Percentiles rank a stretch among this genome's conserved stretches.
These are phyloP conservation scores for Papilio aristodemus DNA, from an alignment of 1,140 invertebrate genomes.

Conservation along the genomic window DNA sequence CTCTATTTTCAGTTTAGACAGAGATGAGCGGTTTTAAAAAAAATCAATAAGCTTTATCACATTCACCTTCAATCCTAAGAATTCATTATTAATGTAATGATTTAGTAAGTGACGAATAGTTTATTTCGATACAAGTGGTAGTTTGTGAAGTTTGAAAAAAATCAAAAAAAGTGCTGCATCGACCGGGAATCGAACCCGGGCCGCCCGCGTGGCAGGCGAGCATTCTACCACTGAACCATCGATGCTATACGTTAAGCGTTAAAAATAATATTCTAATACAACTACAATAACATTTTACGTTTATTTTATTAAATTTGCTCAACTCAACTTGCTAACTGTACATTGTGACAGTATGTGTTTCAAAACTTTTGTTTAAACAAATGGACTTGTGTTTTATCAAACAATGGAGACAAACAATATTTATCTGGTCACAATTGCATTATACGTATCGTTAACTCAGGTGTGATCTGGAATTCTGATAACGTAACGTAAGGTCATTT, in stretches of 20 bases:
- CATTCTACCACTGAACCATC: constrained; percentile 35
- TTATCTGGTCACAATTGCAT: constrained; percentile 26
- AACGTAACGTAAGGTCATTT: constrained; percentile 43
- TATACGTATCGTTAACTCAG: constrained; percentile 42
- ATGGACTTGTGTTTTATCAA: background rate
- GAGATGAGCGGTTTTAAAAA: too few species aligned
- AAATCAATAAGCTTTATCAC: too few species aligned
- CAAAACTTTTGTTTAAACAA: constrained; percentile 5
- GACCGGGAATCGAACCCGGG: constrained; percentile 34
- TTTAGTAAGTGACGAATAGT: too few species aligned
- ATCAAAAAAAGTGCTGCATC: constrained; percentile 14
- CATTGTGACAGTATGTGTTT: background rate
- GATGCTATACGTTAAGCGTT: background rate
- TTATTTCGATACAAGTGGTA: too few species aligned
- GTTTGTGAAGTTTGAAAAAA: too few species aligned
- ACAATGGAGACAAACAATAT: constrained; percentile 32
- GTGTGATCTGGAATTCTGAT: constrained; percentile 46
- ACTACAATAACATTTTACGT: background rate
- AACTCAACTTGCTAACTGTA: background rate
- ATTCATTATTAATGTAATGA: too few species aligned
- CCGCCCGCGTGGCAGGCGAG: constrained; percentile 35
- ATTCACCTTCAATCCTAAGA: too few species aligned
- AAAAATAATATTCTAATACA: too few species aligned
- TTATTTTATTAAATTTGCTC: background rate
- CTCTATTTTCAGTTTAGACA: too few species aligned